Conservation (phyloP, 2,888 invertebrate species). For the Papilio demoleus region DNA sequence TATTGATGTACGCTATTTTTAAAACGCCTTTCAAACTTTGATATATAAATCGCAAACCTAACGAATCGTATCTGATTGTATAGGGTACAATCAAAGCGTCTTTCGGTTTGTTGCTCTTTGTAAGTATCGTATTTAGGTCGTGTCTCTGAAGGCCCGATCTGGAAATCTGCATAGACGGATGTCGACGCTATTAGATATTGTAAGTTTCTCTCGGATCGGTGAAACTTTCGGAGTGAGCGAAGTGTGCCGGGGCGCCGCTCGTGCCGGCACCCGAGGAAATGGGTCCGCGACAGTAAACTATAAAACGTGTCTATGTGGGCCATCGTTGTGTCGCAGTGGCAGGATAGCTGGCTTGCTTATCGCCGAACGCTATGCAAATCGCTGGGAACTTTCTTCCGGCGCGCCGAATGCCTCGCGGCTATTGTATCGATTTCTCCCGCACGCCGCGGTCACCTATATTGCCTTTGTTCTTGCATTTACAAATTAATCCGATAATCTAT, state of each 20-base stretch:
- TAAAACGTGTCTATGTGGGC: conserved; percentile 76
- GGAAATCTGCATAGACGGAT: conserved; percentile 83
- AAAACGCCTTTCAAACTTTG: conserved; percentile 22
- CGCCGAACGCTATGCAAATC: conserved; percentile 74
- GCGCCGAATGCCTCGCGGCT: conserved; percentile 61
- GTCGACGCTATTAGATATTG: conserved; percentile 79
- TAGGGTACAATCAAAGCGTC: conserved; percentile 50
- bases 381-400: conserved; percentile 80
- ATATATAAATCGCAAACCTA: conserved; percentile 12
- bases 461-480: conserved; percentile 14
- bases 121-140: conserved; percentile 74
- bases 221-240: conserved; percentile 79
- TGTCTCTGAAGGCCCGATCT: conserved; percentile 75
- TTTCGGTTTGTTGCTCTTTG: conserved; percentile 63
- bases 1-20: conserved; percentile 38
- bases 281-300: conserved; percentile 78
- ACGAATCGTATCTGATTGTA: conserved; percentile 27
- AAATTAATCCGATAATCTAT: conserved; percentile 1
- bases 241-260: conserved; percentile 75
- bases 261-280: conserved; percentile 78
- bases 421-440: conserved; percentile 77
- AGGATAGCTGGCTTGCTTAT: conserved; percentile 55
- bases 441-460: conserved; percentile 49
- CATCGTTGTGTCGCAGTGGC: conserved; percentile 66
- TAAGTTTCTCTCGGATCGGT: conserved; percentile 77